phyloP scores from a whole-genome alignment of 1,140 invertebrate species.

The Camponotus vicinus region DNA sequence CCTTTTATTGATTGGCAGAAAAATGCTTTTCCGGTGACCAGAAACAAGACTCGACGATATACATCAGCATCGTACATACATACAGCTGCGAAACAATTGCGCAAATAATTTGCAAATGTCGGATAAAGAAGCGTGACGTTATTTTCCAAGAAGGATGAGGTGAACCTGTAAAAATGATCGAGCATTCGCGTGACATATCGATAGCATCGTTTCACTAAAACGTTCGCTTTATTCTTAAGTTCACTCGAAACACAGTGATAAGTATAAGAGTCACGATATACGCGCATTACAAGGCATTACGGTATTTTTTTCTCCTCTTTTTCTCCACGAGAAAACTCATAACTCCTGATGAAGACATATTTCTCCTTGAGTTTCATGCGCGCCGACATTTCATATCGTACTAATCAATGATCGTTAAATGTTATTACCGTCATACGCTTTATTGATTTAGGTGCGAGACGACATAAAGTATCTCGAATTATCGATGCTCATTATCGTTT shows the following conservation, averaged over 20 bases:
- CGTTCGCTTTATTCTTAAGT: not conserved
- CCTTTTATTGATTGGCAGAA: constrained; percentile 37
- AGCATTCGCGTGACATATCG: constrained; percentile 26
- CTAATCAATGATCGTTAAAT: constrained; percentile 39
- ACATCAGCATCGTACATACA: not conserved
- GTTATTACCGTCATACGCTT: constrained; percentile 24
- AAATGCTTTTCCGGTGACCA: constrained; percentile 19
- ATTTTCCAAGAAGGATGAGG: constrained; percentile 34
- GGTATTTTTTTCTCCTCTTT: not conserved
- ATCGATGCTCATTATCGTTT: constrained; percentile 35
- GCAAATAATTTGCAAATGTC: constrained; percentile 48
- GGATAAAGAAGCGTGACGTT: constrained; percentile 48
- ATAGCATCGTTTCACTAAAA: constrained; percentile 27
- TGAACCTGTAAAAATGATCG: constrained; percentile 33
- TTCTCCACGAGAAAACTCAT: not conserved
- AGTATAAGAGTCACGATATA: constrained; percentile 37
- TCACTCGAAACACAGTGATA: not conserved
- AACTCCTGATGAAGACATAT: constrained; percentile 2
- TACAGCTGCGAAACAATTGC: constrained; percentile 15
- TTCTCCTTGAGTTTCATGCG: not conserved
- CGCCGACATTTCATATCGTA: not conserved
- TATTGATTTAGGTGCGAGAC: constrained; percentile 52
- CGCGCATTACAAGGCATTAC: constrained; percentile 3
- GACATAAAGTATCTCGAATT: constrained; percentile 37
- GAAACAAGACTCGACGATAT: not conserved